Evolutionary conservation across 2,888 invertebrate species (phyloP).

Genomic region (Anarsia innoxiella): DNA sequence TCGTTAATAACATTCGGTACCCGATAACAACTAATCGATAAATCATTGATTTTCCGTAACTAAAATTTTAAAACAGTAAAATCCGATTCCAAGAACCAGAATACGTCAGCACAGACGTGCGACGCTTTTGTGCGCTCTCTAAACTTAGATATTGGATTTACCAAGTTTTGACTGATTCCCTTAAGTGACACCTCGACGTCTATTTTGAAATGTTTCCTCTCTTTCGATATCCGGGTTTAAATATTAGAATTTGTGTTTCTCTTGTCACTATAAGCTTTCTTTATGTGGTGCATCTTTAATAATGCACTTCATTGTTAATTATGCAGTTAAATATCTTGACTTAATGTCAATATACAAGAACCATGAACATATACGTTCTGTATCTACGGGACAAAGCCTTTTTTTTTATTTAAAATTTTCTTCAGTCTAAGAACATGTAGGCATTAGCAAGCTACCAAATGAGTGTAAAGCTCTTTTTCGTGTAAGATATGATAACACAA

Average conservation of each 20-base stretch:
- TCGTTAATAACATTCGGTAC: too few relatives aligned
- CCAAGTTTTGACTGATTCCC: constrained; percentile 62
- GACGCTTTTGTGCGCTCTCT: constrained; percentile 36
- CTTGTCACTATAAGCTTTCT: too few relatives aligned
- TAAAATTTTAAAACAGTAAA: not conserved
- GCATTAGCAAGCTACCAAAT: too few relatives aligned
- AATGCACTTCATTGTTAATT: too few relatives aligned
- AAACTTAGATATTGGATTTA: constrained; percentile 69
- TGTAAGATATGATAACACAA: constrained; percentile 10
- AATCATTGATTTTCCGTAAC: not conserved
- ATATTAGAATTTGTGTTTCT: constrained; percentile 2
- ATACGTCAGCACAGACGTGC: constrained; percentile 10
- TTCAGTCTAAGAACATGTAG: too few relatives aligned
- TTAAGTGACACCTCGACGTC: constrained; percentile 38
- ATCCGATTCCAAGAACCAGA: constrained; percentile 1
- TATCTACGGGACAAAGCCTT: too few relatives aligned
- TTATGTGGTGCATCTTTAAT: too few relatives aligned
- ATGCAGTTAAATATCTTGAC: too few relatives aligned
- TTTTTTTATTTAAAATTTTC: too few relatives aligned
- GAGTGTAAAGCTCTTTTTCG: constrained; percentile 15
- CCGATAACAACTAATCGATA: too few relatives aligned
- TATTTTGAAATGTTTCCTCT: constrained; percentile 37
- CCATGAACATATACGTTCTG: too few relatives aligned
- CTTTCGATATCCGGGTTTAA: constrained; percentile 27
- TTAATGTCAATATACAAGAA: too few relatives aligned